Conservation (phyloP, 2,888 invertebrate species). For the Sphinx pinastri region DNA sequence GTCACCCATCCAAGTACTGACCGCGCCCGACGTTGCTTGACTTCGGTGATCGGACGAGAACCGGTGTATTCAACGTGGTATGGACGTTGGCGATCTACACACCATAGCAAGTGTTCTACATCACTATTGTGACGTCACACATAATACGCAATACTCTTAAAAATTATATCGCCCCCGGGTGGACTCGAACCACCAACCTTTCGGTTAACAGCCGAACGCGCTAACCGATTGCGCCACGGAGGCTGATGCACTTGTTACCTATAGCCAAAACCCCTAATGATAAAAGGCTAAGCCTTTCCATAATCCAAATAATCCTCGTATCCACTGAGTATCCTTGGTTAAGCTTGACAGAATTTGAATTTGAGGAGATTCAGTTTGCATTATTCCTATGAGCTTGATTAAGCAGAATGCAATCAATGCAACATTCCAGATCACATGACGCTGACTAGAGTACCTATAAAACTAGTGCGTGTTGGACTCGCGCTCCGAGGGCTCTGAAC, state of each 20-base stretch:
- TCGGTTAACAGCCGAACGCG: conserved; percentile 99
- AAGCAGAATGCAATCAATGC: no score
- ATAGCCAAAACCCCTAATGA: background rate
- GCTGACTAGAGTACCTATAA: no score
- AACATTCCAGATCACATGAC: no score
- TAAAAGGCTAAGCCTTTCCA: no score
- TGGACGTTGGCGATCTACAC: conserved; percentile 25
- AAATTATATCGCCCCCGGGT: conserved; percentile 90
- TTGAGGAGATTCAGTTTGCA: no score
- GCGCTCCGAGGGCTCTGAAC: no score
- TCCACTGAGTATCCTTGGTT: no score
- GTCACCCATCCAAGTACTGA: conserved; percentile 82
- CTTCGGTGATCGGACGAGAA: conserved; percentile 82
- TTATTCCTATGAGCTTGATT: no score
- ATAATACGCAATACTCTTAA: background rate
- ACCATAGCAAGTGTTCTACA: no score
- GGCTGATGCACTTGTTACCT: conserved; percentile 38
- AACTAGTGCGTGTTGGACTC: no score
- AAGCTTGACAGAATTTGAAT: no score
- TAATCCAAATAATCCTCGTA: no score
- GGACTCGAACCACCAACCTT: conserved; percentile 99
- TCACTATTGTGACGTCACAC: background rate
- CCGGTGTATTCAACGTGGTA: conserved; percentile 54
- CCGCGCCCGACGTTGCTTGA: conserved; percentile 80
- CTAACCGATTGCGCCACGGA: conserved; percentile 89